Percentiles rank a stretch among this genome's conserved stretches.
These are phyloP conservation scores for Gyps fulvus DNA, from an alignment of 2,113 vertebrate genomes.

Conservation along the genomic window DNA sequence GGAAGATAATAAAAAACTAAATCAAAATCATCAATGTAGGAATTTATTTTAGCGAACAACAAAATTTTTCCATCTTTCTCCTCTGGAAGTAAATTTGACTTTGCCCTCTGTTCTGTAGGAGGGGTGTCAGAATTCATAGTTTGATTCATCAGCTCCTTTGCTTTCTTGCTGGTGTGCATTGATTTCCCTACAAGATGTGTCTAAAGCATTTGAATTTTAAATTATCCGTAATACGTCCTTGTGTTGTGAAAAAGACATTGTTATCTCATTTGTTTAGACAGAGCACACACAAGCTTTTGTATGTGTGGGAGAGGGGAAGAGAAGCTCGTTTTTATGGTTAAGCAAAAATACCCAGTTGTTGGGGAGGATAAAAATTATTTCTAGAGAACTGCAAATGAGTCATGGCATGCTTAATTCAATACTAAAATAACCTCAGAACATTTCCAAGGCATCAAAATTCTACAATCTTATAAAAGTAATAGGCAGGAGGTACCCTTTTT, in stretches of 20 bases:
- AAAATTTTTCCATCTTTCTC: neutral
- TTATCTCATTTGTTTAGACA: conserved; percentile 45
- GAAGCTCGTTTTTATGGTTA: conserved; percentile 11
- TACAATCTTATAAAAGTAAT: neutral
- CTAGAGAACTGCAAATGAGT: conserved; percentile 51
- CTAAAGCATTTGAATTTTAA: conserved; percentile 42
- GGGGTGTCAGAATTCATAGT: conserved; percentile 4
- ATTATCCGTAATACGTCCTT: conserved; percentile 21
- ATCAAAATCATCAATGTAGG: neutral
- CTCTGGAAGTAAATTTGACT: conserved; percentile 34
- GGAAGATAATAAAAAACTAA: neutral
- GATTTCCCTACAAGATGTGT: conserved; percentile 7
- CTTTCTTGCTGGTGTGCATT: conserved; percentile 1
- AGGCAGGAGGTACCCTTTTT: neutral
- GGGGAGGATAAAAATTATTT: conserved; percentile 49
- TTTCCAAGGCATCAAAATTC: conserved; percentile 2
- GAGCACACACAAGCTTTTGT: neutral
- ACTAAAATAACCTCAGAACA: conserved; percentile 43
- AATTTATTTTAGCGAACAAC: neutral
- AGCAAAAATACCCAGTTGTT: conserved; percentile 52
- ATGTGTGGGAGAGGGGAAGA: conserved; percentile 34
- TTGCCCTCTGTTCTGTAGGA: conserved; percentile 18
- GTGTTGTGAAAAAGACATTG: conserved; percentile 11
- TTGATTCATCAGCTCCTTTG: conserved; percentile 31
- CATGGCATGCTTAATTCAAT: conserved; percentile 22